Base-by-base conservation (phyloP, 1,140 invertebrate genomes). In the Bursaphelenchus mucronatus region DNA sequence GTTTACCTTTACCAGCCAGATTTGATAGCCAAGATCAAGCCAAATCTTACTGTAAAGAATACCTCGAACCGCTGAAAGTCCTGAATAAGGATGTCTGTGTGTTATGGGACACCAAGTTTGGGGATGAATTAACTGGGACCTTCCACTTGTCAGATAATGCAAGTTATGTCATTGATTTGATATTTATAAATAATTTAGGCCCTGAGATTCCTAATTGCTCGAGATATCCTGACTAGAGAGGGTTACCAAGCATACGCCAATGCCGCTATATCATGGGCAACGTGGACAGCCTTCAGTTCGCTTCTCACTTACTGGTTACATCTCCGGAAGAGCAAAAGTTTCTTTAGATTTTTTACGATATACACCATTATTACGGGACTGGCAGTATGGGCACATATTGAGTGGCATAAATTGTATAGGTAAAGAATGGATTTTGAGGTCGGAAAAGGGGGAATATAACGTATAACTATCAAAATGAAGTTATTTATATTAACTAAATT, bases 91-190 rank as follows among this genome's bases (percentile, higher is more conserved):
- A 45, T 17, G 19, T 57, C 4, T n/a, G 8, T n/a, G 57, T 62
- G 13, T 52, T n/a, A 40, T 62, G 59, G 59, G 59, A 62, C 47
- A 62, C 11, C 21, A 30, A 50, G 30, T 61, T 13, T n/a, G 59
- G 15, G 1, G 10, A 62, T 15, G 21, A 62, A 57, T 30, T 62
- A 9, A 17, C 58, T 59, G 53, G 57, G n/a, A 57, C 53, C 9
- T 61, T 62, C n/a, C 47, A 58, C 6, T 41, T 62, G 15, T 61
- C 59, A 10, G 59, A 62, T 13, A 62, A 62, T 40, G 59, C 11
- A 62, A 57, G 21, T 30, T n/a, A 57, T 13, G 13, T 59, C 13
- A 59, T 44, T 59, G 15, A 4, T 15, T 41, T 11, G 19, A 45
- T 44, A n/a, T 45, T 11, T 39, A 40, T 13, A 30, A 11, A 15